Conservation (phyloP, 1,140 invertebrate species). For the Conus betulinus region DNA sequence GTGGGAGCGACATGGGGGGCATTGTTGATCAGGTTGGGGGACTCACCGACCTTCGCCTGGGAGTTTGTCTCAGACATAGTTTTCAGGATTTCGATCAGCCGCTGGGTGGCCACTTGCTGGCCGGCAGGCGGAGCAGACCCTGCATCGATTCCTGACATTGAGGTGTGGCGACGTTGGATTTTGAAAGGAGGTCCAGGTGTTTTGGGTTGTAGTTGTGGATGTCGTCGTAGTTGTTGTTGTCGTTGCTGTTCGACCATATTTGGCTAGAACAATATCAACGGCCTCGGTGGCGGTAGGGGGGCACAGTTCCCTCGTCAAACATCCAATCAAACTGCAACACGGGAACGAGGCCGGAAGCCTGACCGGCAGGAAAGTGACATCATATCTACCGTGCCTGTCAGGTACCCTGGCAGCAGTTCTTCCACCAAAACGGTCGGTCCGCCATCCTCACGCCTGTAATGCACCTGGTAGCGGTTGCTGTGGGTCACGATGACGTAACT, state of each 20-base stretch:
- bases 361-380: background rate
- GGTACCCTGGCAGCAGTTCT: constrained; percentile 23
- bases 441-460: constrained; percentile 19
- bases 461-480: background rate
- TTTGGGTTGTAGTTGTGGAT: background rate
- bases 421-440: constrained; percentile 29
- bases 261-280: constrained; percentile 16
- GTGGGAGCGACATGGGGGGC: background rate
- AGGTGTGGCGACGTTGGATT: background rate
- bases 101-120: background rate
- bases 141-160: background rate
- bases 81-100: background rate
- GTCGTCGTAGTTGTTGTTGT: constrained; percentile 15
- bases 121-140: background rate
- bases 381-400: constrained; percentile 27
- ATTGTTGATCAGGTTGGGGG: background rate
- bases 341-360: constrained; percentile 2
- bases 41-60: background rate
- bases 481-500: constrained; percentile 22
- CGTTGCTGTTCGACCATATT: constrained; percentile 8
- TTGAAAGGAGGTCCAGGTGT: background rate
- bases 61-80: background rate
- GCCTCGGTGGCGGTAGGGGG: background rate
- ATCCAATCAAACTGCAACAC: constrained; percentile 33
- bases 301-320: constrained; percentile 23